Evolutionary conservation across 2,797 vertebrate species (phyloP).

Genomic region (Pelodytes ibericus): DNA sequence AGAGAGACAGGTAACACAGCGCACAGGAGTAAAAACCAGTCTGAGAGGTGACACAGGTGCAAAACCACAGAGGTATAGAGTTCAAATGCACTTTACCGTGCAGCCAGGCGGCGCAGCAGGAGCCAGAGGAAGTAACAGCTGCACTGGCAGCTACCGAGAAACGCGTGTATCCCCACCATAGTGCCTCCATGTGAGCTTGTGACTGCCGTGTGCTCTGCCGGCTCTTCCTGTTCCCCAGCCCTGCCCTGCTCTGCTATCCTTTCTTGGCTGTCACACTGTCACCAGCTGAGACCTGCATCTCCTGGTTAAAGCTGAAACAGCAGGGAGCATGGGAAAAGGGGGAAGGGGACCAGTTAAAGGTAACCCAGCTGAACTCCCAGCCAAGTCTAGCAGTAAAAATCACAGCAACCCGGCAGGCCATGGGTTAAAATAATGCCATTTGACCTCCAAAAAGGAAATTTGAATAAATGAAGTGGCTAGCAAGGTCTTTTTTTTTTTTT

Average conservation of each 20-base stretch:
- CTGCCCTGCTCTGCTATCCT: constrained; percentile 29
- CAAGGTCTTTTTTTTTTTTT: no score
- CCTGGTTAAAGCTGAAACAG: constrained; percentile 15
- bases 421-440: no score
- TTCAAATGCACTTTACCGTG: constrained; percentile 33
- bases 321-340: constrained; percentile 15
- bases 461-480: no score
- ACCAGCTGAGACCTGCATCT: constrained; percentile 43
- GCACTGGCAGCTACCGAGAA: constrained; percentile 57
- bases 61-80: background rate
- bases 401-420: no score
- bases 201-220: constrained; percentile 57
- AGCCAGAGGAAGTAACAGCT: constrained; percentile 50
- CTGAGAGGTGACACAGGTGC: background rate
- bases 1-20: background rate
- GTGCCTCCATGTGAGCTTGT: constrained; percentile 63
- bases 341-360: constrained; percentile 30
- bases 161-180: constrained; percentile 69
- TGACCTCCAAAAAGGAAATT: no score
- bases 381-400: no score
- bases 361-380: background rate
- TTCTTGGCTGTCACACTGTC: constrained; percentile 41
- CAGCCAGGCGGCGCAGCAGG: constrained; percentile 40
- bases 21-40: no score
- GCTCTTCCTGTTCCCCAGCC: constrained; percentile 64